A percentile compares a stretch with the other conserved stretches of the same genome.
These are phyloP conservation scores for Aphidius ervi DNA, from an alignment of 1,140 invertebrate species.

Conservation along the genomic window DNA sequence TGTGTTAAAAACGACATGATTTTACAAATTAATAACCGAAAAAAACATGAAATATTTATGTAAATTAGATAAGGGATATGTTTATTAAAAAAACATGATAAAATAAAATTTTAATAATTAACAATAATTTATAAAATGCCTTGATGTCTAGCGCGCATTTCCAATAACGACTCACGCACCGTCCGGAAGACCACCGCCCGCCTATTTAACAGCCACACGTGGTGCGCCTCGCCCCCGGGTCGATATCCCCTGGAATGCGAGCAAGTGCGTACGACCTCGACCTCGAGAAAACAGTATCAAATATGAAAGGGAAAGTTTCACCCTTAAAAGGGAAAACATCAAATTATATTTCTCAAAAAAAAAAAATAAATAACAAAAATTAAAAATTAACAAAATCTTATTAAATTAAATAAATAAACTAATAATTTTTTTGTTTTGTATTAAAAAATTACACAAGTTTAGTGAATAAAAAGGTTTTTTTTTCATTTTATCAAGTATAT, in stretches of 20 bases:
- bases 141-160: slow-evolving; percentile 12
- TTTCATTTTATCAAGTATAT: not conserved
- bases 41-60: too few relatives aligned
- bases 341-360: slow-evolving; percentile 6
- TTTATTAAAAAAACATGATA: too few relatives aligned
- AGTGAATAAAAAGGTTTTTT: not conserved
- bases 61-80: too few relatives aligned
- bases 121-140: too few relatives aligned
- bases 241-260: slow-evolving; percentile 23
- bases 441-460: not conserved
- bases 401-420: not conserved
- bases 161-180: slow-evolving; percentile 15
- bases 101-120: too few relatives aligned
- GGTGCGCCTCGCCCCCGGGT: slow-evolving; percentile 17
- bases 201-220: slow-evolving; percentile 14
- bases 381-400: not conserved
- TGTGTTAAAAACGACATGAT: too few relatives aligned
- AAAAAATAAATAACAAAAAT: slow-evolving; percentile 2
- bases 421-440: too few relatives aligned
- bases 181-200: slow-evolving; percentile 18
- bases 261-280: slow-evolving; percentile 19
- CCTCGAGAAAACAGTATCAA: slow-evolving; percentile 21
- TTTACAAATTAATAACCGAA: too few relatives aligned
- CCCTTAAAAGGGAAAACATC: slow-evolving; percentile 23
- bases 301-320: slow-evolving; percentile 25